Evolutionary conservation across 2,888 invertebrate species (phyloP).

Genomic region (Embidobia sp.): DNA sequence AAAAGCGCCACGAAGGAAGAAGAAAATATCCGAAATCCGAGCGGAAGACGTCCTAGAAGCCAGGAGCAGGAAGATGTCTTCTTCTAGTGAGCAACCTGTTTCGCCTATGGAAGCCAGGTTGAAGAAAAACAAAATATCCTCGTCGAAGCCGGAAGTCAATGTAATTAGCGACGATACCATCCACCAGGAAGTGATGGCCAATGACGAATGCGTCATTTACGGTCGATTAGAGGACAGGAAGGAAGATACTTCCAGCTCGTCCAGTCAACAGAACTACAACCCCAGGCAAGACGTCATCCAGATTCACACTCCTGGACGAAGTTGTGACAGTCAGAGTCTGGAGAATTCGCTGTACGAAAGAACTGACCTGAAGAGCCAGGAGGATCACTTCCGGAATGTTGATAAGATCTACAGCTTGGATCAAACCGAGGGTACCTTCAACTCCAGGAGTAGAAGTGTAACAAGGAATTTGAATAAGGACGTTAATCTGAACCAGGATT

Average conservation of each 20-base stretch:
- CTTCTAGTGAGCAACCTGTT: constrained; percentile 25
- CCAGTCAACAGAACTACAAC: constrained; percentile 32
- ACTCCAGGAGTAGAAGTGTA: constrained; percentile 34
- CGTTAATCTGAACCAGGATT: constrained; percentile 2
- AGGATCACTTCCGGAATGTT: constrained; percentile 74
- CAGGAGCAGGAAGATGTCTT: constrained; percentile 67
- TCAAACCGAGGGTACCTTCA: constrained; percentile 67
- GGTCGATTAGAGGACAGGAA: constrained; percentile 41
- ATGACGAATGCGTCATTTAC: constrained; percentile 56
- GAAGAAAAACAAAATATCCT: constrained; percentile 67
- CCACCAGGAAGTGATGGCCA: constrained; percentile 23
- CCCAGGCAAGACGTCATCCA: constrained; percentile 37
- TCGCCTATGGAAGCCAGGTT: constrained; percentile 61
- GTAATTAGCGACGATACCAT: constrained; percentile 9
- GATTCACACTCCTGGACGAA: constrained; percentile 14
- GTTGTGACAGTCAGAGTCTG: constrained; percentile 52
- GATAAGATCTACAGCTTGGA: constrained; percentile 76
- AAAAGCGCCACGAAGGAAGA: constrained; percentile 66
- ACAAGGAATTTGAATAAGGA: constrained; percentile 8
- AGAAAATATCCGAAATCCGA: constrained; percentile 74
- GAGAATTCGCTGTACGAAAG: constrained; percentile 67
- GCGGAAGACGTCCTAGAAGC: constrained; percentile 77
- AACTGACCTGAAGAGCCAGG: constrained; percentile 62
- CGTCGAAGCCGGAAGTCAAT: constrained; percentile 44
- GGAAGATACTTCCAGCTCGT: constrained; percentile 40